Conservation (phyloP, 2,888 invertebrate genomes). For the Folsomia manolachei region DNA sequence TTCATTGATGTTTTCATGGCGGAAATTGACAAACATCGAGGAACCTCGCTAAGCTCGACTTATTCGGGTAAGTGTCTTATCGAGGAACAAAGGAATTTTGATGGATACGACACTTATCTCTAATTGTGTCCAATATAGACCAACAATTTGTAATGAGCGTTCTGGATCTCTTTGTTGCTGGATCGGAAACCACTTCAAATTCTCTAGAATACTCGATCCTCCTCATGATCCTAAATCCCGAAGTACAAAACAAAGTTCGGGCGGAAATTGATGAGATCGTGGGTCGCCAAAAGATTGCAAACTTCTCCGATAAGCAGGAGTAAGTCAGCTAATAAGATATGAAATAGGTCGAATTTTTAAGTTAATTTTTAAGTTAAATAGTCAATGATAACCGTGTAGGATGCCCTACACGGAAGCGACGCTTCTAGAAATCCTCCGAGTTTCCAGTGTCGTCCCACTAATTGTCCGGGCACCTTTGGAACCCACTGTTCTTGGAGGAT, state of each 20-base stretch:
- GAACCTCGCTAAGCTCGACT: not conserved
- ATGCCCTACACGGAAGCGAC: slow-evolving; percentile 43
- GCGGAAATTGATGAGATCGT: slow-evolving; percentile 35
- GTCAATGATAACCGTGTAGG: slow-evolving; percentile 19
- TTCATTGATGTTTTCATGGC: slow-evolving; percentile 35
- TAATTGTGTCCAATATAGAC: slow-evolving; percentile 22
- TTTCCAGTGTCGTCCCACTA: slow-evolving; percentile 26
- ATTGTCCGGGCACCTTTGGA: slow-evolving; percentile 18
- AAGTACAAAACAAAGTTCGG: slow-evolving; percentile 30
- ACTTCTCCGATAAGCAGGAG: slow-evolving; percentile 26
- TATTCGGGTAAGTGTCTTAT: too few species aligned
- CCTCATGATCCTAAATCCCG: slow-evolving; percentile 36
- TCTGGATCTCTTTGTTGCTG: slow-evolving; percentile 37
- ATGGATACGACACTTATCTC: too few species aligned
- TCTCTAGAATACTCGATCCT: slow-evolving; percentile 36
- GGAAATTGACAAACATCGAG: slow-evolving; percentile 26
- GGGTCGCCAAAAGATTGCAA: slow-evolving; percentile 30
- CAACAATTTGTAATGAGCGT: slow-evolving; percentile 35
- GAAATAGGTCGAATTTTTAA: not conserved
- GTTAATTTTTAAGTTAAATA: not conserved
- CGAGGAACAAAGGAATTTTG: not conserved
- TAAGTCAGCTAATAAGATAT: slow-evolving; percentile 10
- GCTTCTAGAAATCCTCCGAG: slow-evolving; percentile 31
- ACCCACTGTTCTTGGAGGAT: slow-evolving; percentile 24
- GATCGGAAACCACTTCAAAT: slow-evolving; percentile 37